Evolutionary conservation across 2,797 vertebrate species (phyloP), one percentile per base, ranked within the genome.

Genomic region (Odontamblyopus lacepedii): DNA sequence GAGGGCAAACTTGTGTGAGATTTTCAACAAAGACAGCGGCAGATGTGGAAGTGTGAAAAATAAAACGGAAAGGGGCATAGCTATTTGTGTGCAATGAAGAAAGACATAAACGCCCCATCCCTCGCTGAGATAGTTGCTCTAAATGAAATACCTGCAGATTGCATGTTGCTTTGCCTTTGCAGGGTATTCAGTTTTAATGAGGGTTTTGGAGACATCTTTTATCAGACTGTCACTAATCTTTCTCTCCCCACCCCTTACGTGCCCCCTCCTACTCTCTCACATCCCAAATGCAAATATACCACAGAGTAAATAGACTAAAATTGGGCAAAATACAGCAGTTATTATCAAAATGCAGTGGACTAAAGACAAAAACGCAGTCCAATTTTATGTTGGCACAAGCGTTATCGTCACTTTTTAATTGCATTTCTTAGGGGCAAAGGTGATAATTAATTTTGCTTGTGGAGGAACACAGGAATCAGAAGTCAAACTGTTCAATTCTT

Each of bases 101-200:
- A 85, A 85, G 83, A 85, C 81, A 91, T 88, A 89, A 91, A 91
- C 87, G 84, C 85, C 88, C 79, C 84, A 76, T 79, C 78, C 87
- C 80, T 79, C 79, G 80, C 83, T 87, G 90, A 90, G 88, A 92
- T 87, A 84, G 90, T 88, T 87, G 86, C 83, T 90, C 87, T 84
- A 87, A 93, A 92, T 90, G 82, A 94, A 94, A 93, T 92, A 92
- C 91, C 90, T 91, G 88, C 85, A 92, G 92, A 93, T 91, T 92
- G 89, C 90, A 88, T 87, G 89, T 93, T 93, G 88, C 83, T 89
- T 88, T 83, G 89, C 89, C 84, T 92, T 91, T 89, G 85, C 84
- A 66, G 85, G 86, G 88, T 90, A 89, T 93, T 94, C 89, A 92
- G 87, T 94, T 94, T 93, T 93, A 94, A 94, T 94, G 93, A 93